A percentile compares a stretch with the other conserved stretches of the same genome.
Evolutionary conservation across 1,140 invertebrate genomes (phyloP).

Genomic region (Formica exsecta): DNA sequence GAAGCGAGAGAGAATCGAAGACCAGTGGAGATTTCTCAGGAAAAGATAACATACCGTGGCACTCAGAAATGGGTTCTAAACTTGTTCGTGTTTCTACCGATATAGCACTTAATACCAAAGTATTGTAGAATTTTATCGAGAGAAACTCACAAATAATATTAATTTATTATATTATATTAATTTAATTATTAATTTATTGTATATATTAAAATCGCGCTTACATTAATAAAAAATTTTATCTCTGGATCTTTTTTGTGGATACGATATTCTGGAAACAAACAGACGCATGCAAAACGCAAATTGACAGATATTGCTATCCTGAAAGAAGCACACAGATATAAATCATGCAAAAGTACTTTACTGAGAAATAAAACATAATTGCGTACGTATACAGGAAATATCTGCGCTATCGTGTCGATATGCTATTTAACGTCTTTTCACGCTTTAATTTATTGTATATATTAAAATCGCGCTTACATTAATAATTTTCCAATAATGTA

Average conservation of each 20-base stretch:
- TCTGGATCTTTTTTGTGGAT: neutral
- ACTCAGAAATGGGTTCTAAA: slow-evolving; percentile 28
- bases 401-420: slow-evolving; percentile 14
- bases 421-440: slow-evolving; percentile 22
- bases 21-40: slow-evolving; percentile 33
- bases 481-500: slow-evolving; percentile 1
- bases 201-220: too few species aligned
- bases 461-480: neutral
- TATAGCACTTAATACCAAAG: slow-evolving; percentile 9
- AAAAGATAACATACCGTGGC: slow-evolving; percentile 33
- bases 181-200: neutral
- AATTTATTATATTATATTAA: neutral
- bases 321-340: slow-evolving; percentile 7
- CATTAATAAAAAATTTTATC: neutral
- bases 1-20: slow-evolving; percentile 29
- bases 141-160: neutral
- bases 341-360: slow-evolving; percentile 15
- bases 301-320: neutral
- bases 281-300: neutral
- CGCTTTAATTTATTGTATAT: too few species aligned
- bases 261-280: neutral
- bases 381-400: neutral
- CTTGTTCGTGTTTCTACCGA: slow-evolving; percentile 3
- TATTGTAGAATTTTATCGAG: neutral
- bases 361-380: slow-evolving; percentile 32